phyloP scores from a whole-genome alignment of 2,113 vertebrate species.

The Mandrillus leucophaeus region DNA sequence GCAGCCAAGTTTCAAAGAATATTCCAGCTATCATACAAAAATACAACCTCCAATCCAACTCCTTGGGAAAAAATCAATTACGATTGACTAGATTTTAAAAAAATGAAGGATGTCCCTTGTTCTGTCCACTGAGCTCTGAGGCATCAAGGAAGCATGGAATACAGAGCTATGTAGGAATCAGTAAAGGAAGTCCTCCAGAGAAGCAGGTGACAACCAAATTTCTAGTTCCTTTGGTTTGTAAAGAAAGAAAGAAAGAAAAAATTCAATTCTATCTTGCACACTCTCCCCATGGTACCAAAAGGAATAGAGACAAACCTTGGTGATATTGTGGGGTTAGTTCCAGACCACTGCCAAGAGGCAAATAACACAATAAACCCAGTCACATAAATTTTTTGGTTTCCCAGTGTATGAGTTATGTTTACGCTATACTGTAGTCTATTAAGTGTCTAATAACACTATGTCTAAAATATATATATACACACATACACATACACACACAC shows the following conservation, averaged over 20 bases:
- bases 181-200: conserved; percentile 33
- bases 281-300: neutral
- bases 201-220: conserved; percentile 44
- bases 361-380: neutral
- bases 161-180: conserved; percentile 2
- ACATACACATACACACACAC: too few relatives aligned
- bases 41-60: neutral
- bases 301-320: neutral
- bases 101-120: neutral
- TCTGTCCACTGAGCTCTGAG: neutral
- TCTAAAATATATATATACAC: neutral
- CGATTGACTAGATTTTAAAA: neutral
- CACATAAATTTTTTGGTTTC: neutral
- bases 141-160: neutral
- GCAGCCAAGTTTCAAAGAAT: neutral
- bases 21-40: neutral
- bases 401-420: neutral
- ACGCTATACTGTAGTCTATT: neutral
- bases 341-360: neutral
- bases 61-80: conserved; percentile 3
- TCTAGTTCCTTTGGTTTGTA: neutral
- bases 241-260: neutral
- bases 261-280: neutral
- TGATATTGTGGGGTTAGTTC: neutral
- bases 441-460: neutral